phyloP scores from a whole-genome alignment of 2,888 invertebrate genomes.

The Cheilosia impressa region DNA sequence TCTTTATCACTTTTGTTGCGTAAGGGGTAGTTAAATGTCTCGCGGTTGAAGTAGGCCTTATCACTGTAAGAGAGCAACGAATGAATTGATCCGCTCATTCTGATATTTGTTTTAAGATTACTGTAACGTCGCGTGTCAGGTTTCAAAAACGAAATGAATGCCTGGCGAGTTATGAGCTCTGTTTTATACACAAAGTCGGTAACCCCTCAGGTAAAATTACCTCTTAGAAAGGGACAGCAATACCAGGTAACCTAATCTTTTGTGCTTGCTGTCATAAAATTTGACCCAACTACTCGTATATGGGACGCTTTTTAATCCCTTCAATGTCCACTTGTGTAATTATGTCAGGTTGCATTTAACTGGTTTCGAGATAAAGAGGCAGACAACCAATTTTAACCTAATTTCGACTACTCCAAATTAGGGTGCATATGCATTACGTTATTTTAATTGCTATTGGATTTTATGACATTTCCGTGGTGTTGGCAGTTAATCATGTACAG shows the following conservation, averaged over 20 bases:
- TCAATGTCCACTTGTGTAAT: not conserved
- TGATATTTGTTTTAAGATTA: not conserved
- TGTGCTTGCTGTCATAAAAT: conserved; percentile 9
- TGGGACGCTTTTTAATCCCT: not conserved
- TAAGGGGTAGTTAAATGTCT: not conserved
- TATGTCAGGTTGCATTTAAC: not conserved
- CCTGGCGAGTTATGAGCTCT: not conserved
- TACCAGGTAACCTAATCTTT: conserved; percentile 11
- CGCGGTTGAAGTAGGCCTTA: not conserved
- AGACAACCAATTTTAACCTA: not conserved
- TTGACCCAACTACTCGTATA: not conserved
- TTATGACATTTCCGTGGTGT: not conserved
- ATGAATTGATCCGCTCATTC: conserved; percentile 58
- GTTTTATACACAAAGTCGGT: conserved; percentile 6
- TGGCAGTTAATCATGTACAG: not conserved
- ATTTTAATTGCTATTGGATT: conserved; percentile 24
- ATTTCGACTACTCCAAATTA: conserved; percentile 12
- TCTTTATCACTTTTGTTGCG: conserved; percentile 39
- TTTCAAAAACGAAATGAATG: not conserved
- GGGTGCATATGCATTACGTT: conserved; percentile 5
- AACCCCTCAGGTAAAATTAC: not conserved
- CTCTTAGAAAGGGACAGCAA: not conserved
- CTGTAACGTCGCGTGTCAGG: not conserved
- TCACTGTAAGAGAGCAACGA: conserved; percentile 14
- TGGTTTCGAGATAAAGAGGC: conserved; percentile 3